Evolutionary conservation across 2,888 invertebrate species (phyloP), one percentile per base, ranked within the genome.

Genomic region (Leucophenga maculata): DNA sequence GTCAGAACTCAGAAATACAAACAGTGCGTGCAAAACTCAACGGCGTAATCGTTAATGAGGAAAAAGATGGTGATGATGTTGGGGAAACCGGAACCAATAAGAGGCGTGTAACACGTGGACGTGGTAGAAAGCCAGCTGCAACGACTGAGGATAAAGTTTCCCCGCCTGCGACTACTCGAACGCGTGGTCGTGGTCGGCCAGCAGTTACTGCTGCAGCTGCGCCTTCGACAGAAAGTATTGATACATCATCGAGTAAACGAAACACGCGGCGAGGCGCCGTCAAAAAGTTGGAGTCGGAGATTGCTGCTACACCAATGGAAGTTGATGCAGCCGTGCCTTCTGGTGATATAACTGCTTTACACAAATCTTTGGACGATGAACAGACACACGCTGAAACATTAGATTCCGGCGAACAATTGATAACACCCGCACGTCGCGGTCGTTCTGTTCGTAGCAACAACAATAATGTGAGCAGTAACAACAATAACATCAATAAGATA

Each of bases 401-500:
- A 20, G 62, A 46, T 64, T 13, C 46, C 13, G 48, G 6, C 8
- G 62, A 64, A 64, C 62, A 46, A 22, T 4, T 64, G 48, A 48
- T 14, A 22, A 46, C 74, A 0, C 22, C 70, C 18, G 75, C 78
- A n/a, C 77, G 87, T 14, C 82, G 88, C 55, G 87, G 87, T 6
- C 86, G 88, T 3, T 70, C 79, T 1, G 74, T 80, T 0, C 84
- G 86, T 4, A 83, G 77, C 54, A 80, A 78, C 54, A 84, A 83
- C 73, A 87, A 87, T 68, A 86, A 85, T 60, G 69, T 80, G 71
- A 78, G 78, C 65, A 75, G 70, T 67, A 79, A 69, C 66, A 75
- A 73, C 32, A 80, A 82, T 52, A 84, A 84, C 67, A 85, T 86
- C 3, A 86, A 85, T 64, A 86, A 85, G 71, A 86, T 86, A 44